Evolutionary conservation across 2,888 invertebrate genomes (phyloP), one percentile per base, ranked within the genome.

Genomic region (Caenorhabditis plicata): DNA sequence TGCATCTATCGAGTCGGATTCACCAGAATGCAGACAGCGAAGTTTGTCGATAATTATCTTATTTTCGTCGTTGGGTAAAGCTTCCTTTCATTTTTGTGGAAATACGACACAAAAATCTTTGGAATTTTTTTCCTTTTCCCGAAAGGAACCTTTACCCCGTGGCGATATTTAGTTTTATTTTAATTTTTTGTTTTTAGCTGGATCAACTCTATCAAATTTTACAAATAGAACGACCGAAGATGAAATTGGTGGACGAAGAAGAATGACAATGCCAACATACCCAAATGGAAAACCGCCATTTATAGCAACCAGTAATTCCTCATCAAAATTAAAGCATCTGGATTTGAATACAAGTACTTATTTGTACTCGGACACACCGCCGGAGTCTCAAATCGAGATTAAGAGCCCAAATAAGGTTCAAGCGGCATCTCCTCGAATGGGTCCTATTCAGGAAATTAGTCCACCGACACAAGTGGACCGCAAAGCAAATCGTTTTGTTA

Each of bases 301-400:
- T 0, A 35, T 35, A 4, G 52, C 58, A 2, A 53, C 53, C 2
- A 58, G 49, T 19, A 41, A 53, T 8, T 58, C 58, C 0, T 27
- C 44, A 4, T 49, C 52, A 2, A 44, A 49, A 20, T 43, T 58
- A 15, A 48, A 45, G 1, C 52, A 52, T 31, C 52, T 58, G 15
- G 58, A 58, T 22, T 32, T 58, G 22, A 29, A 29, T 19, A 5
- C 17, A 36, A 20, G 5, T 36, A 36, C 9, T 9, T n/a, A n/a
- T n/a, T n/a, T n/a, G n/a, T n/a, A n/a, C n/a, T n/a, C n/a, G 46
- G 58, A 58, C 27, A 49, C 52, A 1, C 58, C 58, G 2, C 38
- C 48, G 0, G 52, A 52, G 4, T 7, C 44, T 1, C 38, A 27
- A 17, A 36, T 25, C 3, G 40, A 40, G 27, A n/a, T 22, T n/a